phyloP scores from a whole-genome alignment of 2,888 invertebrate species.

The Chloroclystis v-ata region DNA sequence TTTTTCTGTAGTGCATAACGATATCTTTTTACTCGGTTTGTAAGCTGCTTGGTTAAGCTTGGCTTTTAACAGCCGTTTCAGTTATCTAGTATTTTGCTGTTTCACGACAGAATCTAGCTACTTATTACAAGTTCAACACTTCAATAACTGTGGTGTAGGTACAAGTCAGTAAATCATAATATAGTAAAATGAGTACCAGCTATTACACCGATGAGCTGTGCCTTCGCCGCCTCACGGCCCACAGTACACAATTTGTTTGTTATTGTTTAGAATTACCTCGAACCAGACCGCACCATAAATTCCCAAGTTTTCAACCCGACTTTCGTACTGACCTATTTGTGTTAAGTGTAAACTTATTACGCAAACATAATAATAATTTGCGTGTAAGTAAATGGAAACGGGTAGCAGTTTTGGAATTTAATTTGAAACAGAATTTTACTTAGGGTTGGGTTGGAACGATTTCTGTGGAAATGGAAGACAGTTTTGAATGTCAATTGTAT shows the following conservation, averaged over 20 bases:
- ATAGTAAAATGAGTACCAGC: constrained; percentile 1
- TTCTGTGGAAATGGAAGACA: too few relatives aligned
- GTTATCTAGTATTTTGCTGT: too few relatives aligned
- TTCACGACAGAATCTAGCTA: too few relatives aligned
- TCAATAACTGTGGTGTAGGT: too few relatives aligned
- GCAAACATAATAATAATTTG: constrained; percentile 30
- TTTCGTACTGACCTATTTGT: constrained; percentile 53
- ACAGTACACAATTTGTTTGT: constrained; percentile 54
- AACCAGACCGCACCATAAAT: constrained; percentile 61
- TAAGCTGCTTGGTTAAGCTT: too few relatives aligned
- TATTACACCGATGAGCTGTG: not conserved
- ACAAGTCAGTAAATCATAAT: too few relatives aligned
- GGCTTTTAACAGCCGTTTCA: too few relatives aligned
- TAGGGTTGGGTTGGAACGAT: not conserved
- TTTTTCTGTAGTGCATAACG: too few relatives aligned
- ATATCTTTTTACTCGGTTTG: too few relatives aligned
- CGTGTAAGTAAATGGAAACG: constrained; percentile 23
- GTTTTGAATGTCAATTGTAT: too few relatives aligned
- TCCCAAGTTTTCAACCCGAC: constrained; percentile 53
- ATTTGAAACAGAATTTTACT: not conserved
- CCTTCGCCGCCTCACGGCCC: constrained; percentile 32
- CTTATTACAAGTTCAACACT: too few relatives aligned
- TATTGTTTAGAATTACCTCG: constrained; percentile 65
- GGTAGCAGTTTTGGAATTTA: constrained; percentile 12
- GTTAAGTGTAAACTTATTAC: constrained; percentile 48